Evolutionary conservation across 2,888 invertebrate species (phyloP), one percentile per base, ranked within the genome.

Genomic region (Acanthopleura granulata): DNA sequence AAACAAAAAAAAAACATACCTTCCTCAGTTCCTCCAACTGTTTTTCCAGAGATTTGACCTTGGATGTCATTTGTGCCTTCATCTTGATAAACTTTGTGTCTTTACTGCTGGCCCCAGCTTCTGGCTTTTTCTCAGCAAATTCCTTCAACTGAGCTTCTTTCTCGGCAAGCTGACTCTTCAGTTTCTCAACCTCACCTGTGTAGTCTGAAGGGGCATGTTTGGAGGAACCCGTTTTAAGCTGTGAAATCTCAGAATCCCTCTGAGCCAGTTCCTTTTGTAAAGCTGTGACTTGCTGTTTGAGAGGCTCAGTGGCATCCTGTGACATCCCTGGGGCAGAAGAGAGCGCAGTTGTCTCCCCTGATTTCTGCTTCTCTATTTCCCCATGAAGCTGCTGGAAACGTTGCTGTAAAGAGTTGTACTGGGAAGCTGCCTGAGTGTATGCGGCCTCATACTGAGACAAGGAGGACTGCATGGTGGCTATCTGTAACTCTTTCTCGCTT

Each of bases 131-230:
- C 27, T 77, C 81, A 27, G 76, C 49, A 51, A 75, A 50, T 29
- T 78, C 77, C 50, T 82, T 80, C 27, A 77, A 30, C 62, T 85
- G 93, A 91, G 85, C 92, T 91, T 73, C 91, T 83, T 50, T 92
- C 90, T 77, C 93, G 92, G 89, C 94, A 94, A 91, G 76, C 91
- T 92, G n/a, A 94, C 89, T 79, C 91, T 92, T 88, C 93, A 93
- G 92, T 94, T 93, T 91, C 94, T 94, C 79, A 93, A 93, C 90
- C 16, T 72, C 51, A n/a, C 74, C 66, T n/a, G 18, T 12, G 30
- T 16, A 50, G 62, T 16, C 40, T 69, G 22, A 69, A 49, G 14
- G 15, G 29, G 27, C 50, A 40, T 49, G 49, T 0, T 22, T 30
- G 49, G 50, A 62, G 40, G 61, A 49, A 50, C 62, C 66, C 30